phyloP scores from a whole-genome alignment of 35 echinoderm and acorn worm species.

The Ophiothrix spiculata region DNA sequence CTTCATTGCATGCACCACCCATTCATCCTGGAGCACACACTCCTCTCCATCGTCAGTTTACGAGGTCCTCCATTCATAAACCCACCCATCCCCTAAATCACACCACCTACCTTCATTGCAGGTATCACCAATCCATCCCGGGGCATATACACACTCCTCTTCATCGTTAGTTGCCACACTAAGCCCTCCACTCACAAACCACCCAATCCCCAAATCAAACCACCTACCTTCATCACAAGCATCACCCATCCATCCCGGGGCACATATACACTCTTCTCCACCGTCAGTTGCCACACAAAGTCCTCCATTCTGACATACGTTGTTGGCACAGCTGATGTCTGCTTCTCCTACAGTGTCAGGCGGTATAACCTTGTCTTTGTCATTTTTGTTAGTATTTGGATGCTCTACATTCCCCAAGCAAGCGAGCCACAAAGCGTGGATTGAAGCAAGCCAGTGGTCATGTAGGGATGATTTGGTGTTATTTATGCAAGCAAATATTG shows the following conservation, averaged over 20 bases:
- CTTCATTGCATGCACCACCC: background rate
- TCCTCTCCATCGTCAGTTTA: too few species aligned
- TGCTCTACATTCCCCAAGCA: too few species aligned
- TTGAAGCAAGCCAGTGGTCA: background rate
- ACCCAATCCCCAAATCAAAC: too few species aligned
- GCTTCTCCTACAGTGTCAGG: background rate
- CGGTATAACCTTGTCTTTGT: too few species aligned
- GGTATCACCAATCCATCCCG: background rate
- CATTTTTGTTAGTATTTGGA: too few species aligned
- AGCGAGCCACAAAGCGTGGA: background rate
- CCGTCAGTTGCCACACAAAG: background rate
- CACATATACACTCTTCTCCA: background rate
- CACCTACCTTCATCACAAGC: background rate
- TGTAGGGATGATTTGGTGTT: too few species aligned
- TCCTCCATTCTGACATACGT: background rate
- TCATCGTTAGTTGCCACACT: background rate
- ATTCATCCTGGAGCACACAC: background rate
- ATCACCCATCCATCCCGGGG: background rate
- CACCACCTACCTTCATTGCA: background rate
- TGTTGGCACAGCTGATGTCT: background rate
- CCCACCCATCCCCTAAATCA: too few species aligned
- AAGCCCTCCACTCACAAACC: too few species aligned
- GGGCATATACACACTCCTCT: background rate
- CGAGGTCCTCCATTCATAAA: too few species aligned
- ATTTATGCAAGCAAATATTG: too few species aligned